phyloP scores from a whole-genome alignment of 2,797 vertebrate species.

The Lithobates sylvaticus region DNA sequence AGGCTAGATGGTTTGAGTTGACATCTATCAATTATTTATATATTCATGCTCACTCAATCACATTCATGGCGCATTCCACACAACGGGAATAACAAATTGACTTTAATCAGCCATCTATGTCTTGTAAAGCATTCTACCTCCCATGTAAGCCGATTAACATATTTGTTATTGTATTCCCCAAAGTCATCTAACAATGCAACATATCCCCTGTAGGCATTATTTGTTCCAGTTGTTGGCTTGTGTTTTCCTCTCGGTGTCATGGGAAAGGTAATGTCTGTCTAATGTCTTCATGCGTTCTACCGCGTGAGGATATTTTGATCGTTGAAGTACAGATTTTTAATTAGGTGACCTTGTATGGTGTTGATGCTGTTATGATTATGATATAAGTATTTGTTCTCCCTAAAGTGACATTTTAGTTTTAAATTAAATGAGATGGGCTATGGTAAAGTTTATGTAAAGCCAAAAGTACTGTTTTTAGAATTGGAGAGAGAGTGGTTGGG shows the following conservation, averaged over 20 bases:
- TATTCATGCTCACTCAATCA: neutral
- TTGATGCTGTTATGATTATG: neutral
- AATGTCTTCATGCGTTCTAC: neutral
- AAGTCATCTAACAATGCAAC: neutral
- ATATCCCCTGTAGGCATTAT: conserved; percentile 5
- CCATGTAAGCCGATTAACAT: neutral
- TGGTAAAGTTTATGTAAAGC: no score
- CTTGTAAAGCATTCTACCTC: neutral
- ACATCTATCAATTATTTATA: neutral
- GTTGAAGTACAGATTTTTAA: neutral
- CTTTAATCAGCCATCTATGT: neutral
- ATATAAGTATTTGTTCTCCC: no score
- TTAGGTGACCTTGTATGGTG: neutral
- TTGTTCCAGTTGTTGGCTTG: neutral
- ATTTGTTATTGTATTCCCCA: neutral
- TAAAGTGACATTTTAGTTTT: no score
- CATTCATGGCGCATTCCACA: neutral
- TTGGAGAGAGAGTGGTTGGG: no score
- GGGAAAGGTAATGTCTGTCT: neutral
- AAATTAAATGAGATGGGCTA: no score
- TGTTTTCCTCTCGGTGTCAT: neutral
- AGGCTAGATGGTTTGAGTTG: neutral
- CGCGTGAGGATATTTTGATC: neutral
- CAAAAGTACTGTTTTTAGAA: no score
- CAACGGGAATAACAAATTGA: neutral